Evolutionary conservation across 1,140 invertebrate genomes (phyloP), one percentile per base, ranked within the genome.

Genomic region (Trichomalopsis sarcophagae): DNA sequence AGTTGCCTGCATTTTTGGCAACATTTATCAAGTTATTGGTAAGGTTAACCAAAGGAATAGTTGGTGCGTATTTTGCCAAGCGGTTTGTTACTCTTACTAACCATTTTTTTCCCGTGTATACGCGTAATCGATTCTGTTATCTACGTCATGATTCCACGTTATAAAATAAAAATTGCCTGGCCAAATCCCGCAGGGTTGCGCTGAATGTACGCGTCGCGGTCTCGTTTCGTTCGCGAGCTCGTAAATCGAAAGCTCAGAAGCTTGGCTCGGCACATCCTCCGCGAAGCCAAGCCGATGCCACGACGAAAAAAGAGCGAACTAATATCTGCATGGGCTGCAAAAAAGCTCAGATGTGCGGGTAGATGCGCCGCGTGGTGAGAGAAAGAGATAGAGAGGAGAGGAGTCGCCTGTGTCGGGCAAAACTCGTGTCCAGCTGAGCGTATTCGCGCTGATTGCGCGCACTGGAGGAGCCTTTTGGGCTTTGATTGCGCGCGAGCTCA

Each of bases 381-480:
- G 30, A 40, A 27, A 74, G 30, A 21, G 23, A 36, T 7, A 33
- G 17, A 44, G 33, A 36, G 33, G 3, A 75, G 17, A 73, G 5
- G 44, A 55, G 73, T 44, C 69, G 55, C 69, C 62, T 50, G 69
- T 62, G 78, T 83, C 80, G 81, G 55, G 80, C 66, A 55, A 55
- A 55, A 17, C 40, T 44, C 40, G 55, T 62, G 55, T 62, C 17
- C 87, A 47, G 82, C 23, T 27, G 75, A 17, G 50, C 81, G 84
- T 86, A 66, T 80, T 87, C 80, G 84, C 74, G 76, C 82, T 87
- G 89, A 90, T 91, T 88, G 86, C 86, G 79, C 76, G 47, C 80
- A 82, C 84, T 85, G 88, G 62, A 75, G 66, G 30, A 30, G 30
- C 76, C 27, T 33, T 55, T 7, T 62, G 11, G 66, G 68, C 21